A percentile compares a stretch with the other conserved stretches of the same genome.
These are phyloP conservation scores for Micropoecilia bifurca DNA, from an alignment of 2,797 vertebrate genomes.

Conservation along the genomic window DNA sequence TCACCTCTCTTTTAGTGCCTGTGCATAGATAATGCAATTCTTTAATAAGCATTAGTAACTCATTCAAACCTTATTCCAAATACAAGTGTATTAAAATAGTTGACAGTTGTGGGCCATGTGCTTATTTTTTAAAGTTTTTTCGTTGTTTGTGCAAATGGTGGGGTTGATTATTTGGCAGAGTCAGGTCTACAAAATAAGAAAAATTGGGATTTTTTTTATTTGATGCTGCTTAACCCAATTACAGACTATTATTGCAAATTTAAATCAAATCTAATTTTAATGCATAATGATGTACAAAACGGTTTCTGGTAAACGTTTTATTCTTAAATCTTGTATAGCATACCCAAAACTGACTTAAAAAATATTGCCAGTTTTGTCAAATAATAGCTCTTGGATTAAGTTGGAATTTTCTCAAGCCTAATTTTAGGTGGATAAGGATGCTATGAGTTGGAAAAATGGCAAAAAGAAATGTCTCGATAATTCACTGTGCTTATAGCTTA, in stretches of 20 bases:
- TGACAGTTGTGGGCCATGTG: not conserved
- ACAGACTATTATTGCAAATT: not conserved
- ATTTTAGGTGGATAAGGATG: not conserved
- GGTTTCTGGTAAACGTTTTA: too few species aligned
- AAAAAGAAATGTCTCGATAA: not conserved
- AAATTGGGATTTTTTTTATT: not conserved
- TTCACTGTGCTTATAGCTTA: not conserved
- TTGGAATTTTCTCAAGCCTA: not conserved
- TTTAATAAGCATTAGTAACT: not conserved
- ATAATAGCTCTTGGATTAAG: not conserved
- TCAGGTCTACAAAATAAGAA: not conserved
- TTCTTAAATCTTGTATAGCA: not conserved
- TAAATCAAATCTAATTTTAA: not conserved
- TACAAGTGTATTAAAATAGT: not conserved
- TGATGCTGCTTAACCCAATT: not conserved
- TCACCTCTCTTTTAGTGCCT: slow-evolving; percentile 2
- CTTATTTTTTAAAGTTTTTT: not conserved
- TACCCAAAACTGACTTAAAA: not conserved
- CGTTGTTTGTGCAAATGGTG: slow-evolving; percentile 29
- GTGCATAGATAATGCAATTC: not conserved
- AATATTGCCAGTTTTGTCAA: not conserved
- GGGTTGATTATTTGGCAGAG: not conserved
- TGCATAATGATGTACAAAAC: too few species aligned
- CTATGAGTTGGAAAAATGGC: not conserved
- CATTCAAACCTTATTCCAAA: slow-evolving; percentile 5